A percentile compares a stretch with the other conserved stretches of the same genome.
phyloP scores from a whole-genome alignment of 1,140 invertebrate genomes.

The Drosophila pallidifrons region DNA sequence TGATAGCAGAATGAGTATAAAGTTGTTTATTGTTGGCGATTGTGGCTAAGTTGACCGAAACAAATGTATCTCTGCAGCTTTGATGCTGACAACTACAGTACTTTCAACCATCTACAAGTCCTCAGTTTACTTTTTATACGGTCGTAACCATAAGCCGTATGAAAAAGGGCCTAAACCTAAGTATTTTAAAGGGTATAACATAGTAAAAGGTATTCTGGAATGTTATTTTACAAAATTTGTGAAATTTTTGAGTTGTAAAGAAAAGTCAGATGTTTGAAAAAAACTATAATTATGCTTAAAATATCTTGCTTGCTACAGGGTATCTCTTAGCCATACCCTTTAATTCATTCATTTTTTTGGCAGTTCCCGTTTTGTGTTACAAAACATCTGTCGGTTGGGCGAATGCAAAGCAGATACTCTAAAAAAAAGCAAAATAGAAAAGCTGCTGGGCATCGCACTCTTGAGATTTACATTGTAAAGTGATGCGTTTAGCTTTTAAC shows the following conservation, averaged over 20 bases:
- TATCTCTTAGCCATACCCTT: background rate
- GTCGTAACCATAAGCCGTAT: background rate
- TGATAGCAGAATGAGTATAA: background rate
- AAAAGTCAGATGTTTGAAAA: too few species aligned
- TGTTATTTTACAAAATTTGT: too few species aligned
- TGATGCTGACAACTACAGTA: background rate
- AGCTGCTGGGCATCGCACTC: slow-evolving; percentile 71
- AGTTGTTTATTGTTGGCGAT: background rate
- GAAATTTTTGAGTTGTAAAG: too few species aligned
- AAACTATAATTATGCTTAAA: too few species aligned
- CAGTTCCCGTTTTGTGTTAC: slow-evolving; percentile 52
- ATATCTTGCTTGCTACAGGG: background rate
- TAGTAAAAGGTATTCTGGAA: background rate
- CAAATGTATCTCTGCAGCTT: background rate
- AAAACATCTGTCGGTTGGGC: slow-evolving; percentile 65
- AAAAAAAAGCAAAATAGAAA: slow-evolving; percentile 59
- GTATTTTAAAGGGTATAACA: background rate
- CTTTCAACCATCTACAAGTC: slow-evolving; percentile 2
- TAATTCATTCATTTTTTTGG: slow-evolving; percentile 46
- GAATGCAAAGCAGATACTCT: slow-evolving; percentile 51
- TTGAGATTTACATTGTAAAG: slow-evolving; percentile 84
- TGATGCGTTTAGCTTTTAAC: slow-evolving; percentile 58
- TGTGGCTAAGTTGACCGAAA: background rate
- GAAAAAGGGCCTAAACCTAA: background rate
- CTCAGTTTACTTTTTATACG: slow-evolving; percentile 15